Conservation (phyloP, 2,113 vertebrate species). For the Pachyramphus minor region DNA sequence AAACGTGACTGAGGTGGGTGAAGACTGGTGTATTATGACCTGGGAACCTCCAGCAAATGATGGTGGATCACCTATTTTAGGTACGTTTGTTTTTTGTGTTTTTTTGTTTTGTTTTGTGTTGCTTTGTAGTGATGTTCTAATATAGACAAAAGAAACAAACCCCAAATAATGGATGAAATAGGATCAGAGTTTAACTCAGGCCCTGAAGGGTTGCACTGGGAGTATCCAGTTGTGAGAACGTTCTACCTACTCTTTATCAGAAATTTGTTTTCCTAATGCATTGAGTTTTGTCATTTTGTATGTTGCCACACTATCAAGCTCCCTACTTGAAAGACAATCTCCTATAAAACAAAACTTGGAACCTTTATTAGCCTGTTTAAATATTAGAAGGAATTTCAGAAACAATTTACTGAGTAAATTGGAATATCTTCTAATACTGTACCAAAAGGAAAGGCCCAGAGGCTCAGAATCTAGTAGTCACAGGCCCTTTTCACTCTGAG, state of each 20-base stretch:
- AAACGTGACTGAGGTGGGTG: slow-evolving; percentile 86
- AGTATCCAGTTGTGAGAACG: neutral
- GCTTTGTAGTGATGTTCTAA: neutral
- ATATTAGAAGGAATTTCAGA: neutral
- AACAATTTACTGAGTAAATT: neutral
- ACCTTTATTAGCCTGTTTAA: neutral
- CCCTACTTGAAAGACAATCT: neutral
- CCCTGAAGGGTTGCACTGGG: neutral
- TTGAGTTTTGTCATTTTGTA: neutral
- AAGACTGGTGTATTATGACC: slow-evolving; percentile 94
- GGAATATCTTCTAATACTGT: neutral
- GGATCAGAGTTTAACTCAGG: neutral
- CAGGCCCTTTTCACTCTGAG: neutral
- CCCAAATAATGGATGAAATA: rapidly evolving
- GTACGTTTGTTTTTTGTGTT: slow-evolving; percentile 51
- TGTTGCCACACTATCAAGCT: neutral
- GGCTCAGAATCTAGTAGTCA: neutral
- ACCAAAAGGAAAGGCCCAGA: neutral
- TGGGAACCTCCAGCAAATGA: slow-evolving; percentile 93
- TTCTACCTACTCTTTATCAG: neutral
- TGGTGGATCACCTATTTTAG: slow-evolving; percentile 89
- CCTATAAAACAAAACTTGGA: neutral
- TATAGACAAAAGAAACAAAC: neutral
- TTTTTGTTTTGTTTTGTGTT: neutral
- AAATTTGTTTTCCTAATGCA: neutral